Evolutionary conservation across 2,888 invertebrate genomes (phyloP), one percentile per base, ranked within the genome.

Genomic region (Carcina quercana): DNA sequence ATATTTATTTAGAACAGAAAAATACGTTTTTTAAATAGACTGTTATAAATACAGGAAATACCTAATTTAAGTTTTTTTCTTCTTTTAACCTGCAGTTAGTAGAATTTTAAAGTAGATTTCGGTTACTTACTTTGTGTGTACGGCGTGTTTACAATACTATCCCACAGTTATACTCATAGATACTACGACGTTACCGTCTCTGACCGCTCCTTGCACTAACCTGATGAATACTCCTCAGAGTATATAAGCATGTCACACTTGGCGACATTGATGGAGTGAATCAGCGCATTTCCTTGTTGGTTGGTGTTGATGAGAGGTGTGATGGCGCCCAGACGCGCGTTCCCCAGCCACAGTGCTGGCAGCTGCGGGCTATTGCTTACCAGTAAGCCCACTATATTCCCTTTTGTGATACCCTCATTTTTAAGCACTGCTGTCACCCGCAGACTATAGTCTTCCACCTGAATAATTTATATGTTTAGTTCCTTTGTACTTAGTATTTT

Each of bases 231-330:
- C 58, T 92, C 91, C 5, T 87, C 86, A 2, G 93, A 92, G 69
- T 91, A 96, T 56, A 98, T 91, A 12, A 98, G 78, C 0, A 93
- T 93, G 51, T 93, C 91, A 50, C 96, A 93, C 42, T 93, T 89
- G 1, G 95, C 94, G 3, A 96, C 89, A 13, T 87, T 91, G 28
- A 99, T 89, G 37, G 96, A 97, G 75, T 98, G 98, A 29, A 91
- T 70, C 4, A 99, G 84, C 0, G 97, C 91, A 21, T 88, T 89
- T 35, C 92, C 89, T 28, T 93, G 87, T 48, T 97, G 88, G 72
- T 98, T 98, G 29, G 94, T 95, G 69, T 99, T 99, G 50, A 99
- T 95, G 21, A 99, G 86, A 0, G 98, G 96, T 0, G 93, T 87
- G 21, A 96, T 87, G 0, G 92, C 87, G 1, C 96, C 95, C 2